phyloP scores from a whole-genome alignment of 2,888 invertebrate species.

The Philereme vetulata region DNA sequence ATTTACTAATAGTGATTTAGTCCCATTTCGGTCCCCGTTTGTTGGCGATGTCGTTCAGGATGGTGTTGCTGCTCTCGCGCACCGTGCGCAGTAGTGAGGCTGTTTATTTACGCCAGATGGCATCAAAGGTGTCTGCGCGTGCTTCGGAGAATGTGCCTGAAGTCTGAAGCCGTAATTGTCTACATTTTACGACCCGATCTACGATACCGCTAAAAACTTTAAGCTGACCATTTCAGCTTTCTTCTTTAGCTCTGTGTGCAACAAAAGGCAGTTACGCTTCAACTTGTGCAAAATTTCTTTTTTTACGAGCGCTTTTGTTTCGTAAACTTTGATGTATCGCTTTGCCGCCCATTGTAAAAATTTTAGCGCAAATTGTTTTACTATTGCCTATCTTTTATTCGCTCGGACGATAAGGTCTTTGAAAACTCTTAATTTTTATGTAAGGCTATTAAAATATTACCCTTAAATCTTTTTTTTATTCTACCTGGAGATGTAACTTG shows the following conservation, averaged over 20 bases:
- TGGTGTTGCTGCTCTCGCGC: no score
- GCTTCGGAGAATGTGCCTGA: no score
- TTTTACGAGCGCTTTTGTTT: constrained; percentile 70
- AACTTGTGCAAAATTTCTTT: constrained; percentile 77
- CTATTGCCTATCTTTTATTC: constrained; percentile 29
- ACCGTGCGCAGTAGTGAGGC: no score
- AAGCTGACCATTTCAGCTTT: not conserved
- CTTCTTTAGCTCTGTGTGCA: not conserved
- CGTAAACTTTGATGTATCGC: constrained; percentile 31
- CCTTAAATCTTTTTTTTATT: no score
- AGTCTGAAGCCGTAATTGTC: not conserved
- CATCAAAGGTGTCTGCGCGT: no score
- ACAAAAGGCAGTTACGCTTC: constrained; percentile 23
- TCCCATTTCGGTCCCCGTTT: no score
- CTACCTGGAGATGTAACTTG: no score
- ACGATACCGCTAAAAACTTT: not conserved
- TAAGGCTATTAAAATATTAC: no score
- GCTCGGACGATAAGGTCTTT: constrained; percentile 19
- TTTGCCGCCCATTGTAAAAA: constrained; percentile 45
- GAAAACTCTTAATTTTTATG: not conserved
- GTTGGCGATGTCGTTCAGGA: no score
- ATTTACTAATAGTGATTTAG: no score
- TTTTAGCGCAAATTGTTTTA: constrained; percentile 61
- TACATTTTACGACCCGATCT: not conserved
- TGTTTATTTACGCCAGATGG: no score